A percentile compares a stretch with the other conserved stretches of the same genome.
These are phyloP conservation scores for Lamellibrachia columna DNA, from an alignment of 2,888 invertebrate genomes.

Conservation along the genomic window DNA sequence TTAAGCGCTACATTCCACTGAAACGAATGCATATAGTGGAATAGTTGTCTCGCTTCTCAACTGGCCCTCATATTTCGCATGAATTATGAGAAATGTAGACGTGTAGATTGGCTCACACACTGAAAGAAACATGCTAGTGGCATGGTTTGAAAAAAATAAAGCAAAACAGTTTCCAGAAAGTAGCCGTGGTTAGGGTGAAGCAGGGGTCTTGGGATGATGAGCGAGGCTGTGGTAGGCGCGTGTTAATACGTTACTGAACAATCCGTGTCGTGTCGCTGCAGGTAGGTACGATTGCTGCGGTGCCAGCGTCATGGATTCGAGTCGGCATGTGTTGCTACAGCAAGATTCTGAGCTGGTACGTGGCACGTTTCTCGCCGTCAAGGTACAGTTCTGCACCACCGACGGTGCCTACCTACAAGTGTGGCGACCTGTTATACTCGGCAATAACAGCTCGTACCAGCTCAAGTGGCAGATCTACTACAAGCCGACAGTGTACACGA, in stretches of 20 bases:
- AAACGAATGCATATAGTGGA: background rate
- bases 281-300: slow-evolving; percentile 31
- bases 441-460: background rate
- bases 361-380: slow-evolving; percentile 25
- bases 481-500: slow-evolving; percentile 21
- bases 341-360: slow-evolving; percentile 8
- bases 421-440: slow-evolving; percentile 24
- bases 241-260: background rate
- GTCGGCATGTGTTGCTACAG: slow-evolving; percentile 30
- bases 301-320: slow-evolving; percentile 31
- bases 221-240: too few relatives aligned
- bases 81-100: background rate
- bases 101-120: background rate
- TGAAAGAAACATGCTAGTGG: too few relatives aligned
- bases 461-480: slow-evolving; percentile 29
- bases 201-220: too few relatives aligned
- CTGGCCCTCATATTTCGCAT: background rate
- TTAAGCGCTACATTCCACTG: background rate
- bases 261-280: background rate
- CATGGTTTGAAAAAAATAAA: too few relatives aligned
- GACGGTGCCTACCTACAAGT: slow-evolving; percentile 31
- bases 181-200: too few relatives aligned
- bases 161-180: too few relatives aligned
- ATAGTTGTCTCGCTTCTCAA: background rate
- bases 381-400: slow-evolving; percentile 26